Evolutionary conservation across 2,888 invertebrate species (phyloP).

Genomic region (Orthosia gothica): DNA sequence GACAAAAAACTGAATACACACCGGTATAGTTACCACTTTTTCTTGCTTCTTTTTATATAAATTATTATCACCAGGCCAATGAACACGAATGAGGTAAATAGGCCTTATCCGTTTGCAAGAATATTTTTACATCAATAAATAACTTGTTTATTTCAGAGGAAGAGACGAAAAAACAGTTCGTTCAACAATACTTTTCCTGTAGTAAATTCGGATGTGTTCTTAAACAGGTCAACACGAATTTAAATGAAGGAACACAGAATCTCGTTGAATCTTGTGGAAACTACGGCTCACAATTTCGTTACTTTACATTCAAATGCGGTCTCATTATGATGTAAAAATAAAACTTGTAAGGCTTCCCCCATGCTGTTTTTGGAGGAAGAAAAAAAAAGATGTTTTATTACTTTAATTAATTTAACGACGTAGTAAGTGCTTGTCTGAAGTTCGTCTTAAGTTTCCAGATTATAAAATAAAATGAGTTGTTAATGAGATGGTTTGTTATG

Average conservation of each 20-base stretch:
- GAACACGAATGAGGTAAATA: conserved; percentile 73
- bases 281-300: conserved; percentile 68
- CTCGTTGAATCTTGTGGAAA: conserved; percentile 64
- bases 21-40: conserved; percentile 17
- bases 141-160: conserved; percentile 41
- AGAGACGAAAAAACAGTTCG: conserved; percentile 13
- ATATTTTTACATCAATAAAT: conserved; percentile 61
- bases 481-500: conserved; percentile 2
- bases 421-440: conserved; percentile 51
- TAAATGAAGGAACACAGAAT: conserved; percentile 68
- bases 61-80: conserved; percentile 69
- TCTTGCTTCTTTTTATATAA: conserved; percentile 65
- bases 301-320: conserved; percentile 69
- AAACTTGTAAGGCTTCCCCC: conserved; percentile 67
- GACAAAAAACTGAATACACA: conserved; percentile 23
- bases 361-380: conserved; percentile 53
- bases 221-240: conserved; percentile 71
- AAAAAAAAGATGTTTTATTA: conserved; percentile 55
- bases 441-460: conserved; percentile 38
- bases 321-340: conserved; percentile 76
- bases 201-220: conserved; percentile 49
- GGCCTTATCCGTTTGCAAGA: conserved; percentile 55
- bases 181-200: conserved; percentile 27
- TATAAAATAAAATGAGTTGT: conserved; percentile 22
- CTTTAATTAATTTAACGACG: conserved; percentile 62